A percentile compares a stretch with the other conserved stretches of the same genome.
phyloP scores from a whole-genome alignment of 2,113 vertebrate species.

The Peromyscus californicus region DNA sequence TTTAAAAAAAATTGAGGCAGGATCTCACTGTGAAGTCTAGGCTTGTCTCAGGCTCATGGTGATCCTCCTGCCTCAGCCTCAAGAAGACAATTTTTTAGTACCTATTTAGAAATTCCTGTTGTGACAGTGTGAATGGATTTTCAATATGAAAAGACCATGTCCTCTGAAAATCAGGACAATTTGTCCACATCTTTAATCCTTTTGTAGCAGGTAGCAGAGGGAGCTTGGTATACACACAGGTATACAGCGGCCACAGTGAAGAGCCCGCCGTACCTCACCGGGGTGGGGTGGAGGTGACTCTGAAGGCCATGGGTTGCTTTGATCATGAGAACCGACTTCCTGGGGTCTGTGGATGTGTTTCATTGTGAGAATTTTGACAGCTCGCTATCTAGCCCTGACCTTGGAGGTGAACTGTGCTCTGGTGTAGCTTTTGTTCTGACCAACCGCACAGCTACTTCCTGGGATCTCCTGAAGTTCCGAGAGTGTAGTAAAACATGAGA shows the following conservation, averaged over 20 bases:
- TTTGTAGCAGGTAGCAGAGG: not conserved
- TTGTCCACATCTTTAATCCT: not conserved
- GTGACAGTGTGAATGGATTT: not conserved
- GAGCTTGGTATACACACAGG: too few relatives aligned
- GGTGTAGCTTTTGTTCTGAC: fast-evolving
- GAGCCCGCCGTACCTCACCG: fast-evolving
- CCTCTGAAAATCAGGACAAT: not conserved
- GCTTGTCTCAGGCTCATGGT: not conserved
- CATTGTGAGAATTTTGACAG: not conserved
- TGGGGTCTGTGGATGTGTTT: not conserved
- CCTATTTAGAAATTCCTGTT: not conserved
- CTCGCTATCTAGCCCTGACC: too few relatives aligned
- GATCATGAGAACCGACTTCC: not conserved
- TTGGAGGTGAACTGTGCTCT: too few relatives aligned
- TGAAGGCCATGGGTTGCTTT: not conserved
- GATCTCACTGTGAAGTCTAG: not conserved
- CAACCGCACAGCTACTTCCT: not conserved
- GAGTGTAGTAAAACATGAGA: fast-evolving
- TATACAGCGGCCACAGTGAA: fast-evolving
- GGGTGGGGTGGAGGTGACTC: fast-evolving
- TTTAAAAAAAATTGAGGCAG: too few relatives aligned
- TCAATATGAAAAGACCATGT: not conserved
- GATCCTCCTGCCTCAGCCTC: not conserved
- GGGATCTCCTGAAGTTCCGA: not conserved
- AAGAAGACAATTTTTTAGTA: not conserved